Evolutionary conservation across 2,797 vertebrate genomes (phyloP), one percentile per base, ranked within the genome.

Genomic region (Labroides dimidiatus): DNA sequence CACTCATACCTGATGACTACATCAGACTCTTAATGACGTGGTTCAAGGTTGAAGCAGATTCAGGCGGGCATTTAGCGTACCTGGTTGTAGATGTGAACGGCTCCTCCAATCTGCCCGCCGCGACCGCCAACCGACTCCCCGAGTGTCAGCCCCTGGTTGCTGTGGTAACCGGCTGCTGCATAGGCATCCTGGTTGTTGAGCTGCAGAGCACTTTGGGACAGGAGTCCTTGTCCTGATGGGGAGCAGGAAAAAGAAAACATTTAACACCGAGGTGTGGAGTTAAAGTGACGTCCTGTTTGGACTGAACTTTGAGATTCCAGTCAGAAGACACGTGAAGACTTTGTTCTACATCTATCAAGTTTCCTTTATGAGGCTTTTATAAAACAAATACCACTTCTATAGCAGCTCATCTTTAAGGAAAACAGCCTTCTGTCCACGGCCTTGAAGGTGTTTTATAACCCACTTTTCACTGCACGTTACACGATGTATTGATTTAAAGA

Each of bases 161-260:
- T 98, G 90, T 98, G 97, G 95, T 99, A 99, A 95, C 96, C 96
- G 71, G 96, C 94, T 83, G 96, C 95, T 10, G 96, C 94, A 93
- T 97, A 99, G 85, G 96, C 96, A 93, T 99, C 98, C 75, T 97
- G 95, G 90, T 96, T 98, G 93, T 95, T 98, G 89, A 99, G 96
- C 93, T 99, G 97, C 89, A 99, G 93, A 75, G 96, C 93, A 81
- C 96, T 99, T 94, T 99, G 98, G 86, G 98, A 98, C 73, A 99
- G 95, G 82, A 99, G 95, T 87, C 95, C 96, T 93, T 97, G 96
- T 89, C 97, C 98, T 99, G 92, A 39, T 45, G 89, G 75, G 63
- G 78, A 75, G 54, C 87, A 76, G 75, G n/a, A n/a, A n/a, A 84
- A 23, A 82, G 20, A 45, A 43, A 63, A 15, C 55, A 14, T 15